phyloP scores from a whole-genome alignment of 1,140 invertebrate species.

The Leptinotarsa defecta region DNA sequence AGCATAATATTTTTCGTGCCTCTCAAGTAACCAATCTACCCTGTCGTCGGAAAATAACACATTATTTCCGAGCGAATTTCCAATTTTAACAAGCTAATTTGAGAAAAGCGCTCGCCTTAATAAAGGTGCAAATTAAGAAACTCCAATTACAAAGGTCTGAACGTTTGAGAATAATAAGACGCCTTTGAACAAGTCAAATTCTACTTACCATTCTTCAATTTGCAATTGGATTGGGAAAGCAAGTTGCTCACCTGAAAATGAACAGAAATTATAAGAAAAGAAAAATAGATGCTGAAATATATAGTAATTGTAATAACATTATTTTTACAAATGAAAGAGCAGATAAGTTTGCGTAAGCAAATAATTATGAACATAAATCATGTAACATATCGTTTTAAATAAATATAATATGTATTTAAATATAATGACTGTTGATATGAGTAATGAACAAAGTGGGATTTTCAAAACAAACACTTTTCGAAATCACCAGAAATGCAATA shows the following conservation, averaged over 20 bases:
- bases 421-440: too few relatives aligned
- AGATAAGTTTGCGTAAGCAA: too few relatives aligned
- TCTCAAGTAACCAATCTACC: neutral
- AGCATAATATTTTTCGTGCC: too few relatives aligned
- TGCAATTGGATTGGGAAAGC: neutral
- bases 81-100: conserved; percentile 21
- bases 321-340: too few relatives aligned
- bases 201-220: neutral
- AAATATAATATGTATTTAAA: too few relatives aligned
- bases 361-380: too few relatives aligned
- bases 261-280: neutral
- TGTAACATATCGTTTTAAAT: too few relatives aligned
- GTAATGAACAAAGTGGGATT: too few relatives aligned
- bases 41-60: neutral
- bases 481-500: too few relatives aligned
- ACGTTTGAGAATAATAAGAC: neutral
- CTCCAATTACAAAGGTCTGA: conserved; percentile 14
- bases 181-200: neutral
- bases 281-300: too few relatives aligned
- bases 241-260: conserved; percentile 13
- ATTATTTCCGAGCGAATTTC: neutral
- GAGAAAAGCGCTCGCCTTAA: neutral
- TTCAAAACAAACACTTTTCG: too few relatives aligned
- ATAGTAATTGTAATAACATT: too few relatives aligned
- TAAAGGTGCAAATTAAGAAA: conserved; percentile 1